Conservation (phyloP, 2,888 invertebrate species). For the Tineola bisselliella region DNA sequence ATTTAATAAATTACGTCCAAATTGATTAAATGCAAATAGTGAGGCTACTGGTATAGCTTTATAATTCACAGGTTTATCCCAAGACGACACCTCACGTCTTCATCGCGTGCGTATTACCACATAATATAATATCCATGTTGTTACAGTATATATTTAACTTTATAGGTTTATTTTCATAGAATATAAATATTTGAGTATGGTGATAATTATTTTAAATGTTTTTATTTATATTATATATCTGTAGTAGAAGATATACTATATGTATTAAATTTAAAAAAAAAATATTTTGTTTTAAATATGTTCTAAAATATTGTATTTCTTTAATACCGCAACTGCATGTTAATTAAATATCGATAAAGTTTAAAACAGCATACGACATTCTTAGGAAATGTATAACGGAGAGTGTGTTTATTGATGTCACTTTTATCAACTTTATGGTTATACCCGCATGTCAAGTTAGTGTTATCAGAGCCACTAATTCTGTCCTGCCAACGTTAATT, state of each 20-base stretch:
- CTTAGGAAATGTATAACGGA: background rate
- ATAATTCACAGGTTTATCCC: constrained; percentile 48
- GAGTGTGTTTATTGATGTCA: constrained; percentile 20
- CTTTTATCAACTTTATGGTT: constrained; percentile 46
- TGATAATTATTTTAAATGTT: no score
- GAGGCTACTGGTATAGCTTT: constrained; percentile 30
- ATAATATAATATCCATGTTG: background rate
- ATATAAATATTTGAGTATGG: no score
- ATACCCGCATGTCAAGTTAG: constrained; percentile 31
- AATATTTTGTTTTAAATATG: no score
- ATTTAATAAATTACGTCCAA: background rate
- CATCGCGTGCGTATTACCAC: background rate
- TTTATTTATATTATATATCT: no score
- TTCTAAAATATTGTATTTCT: no score
- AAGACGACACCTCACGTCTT: constrained; percentile 26
- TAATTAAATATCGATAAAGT: no score
- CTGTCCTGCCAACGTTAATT: constrained; percentile 29
- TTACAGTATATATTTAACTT: background rate
- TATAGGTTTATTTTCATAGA: background rate
- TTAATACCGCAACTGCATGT: no score
- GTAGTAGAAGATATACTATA: no score
- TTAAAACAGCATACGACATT: background rate
- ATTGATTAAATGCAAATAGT: constrained; percentile 47
- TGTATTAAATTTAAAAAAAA: no score
- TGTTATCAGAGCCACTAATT: constrained; percentile 41